Percentiles rank a stretch among this genome's conserved stretches.
phyloP scores from a whole-genome alignment of 2,888 invertebrate species.

The Incurvaria masculella region DNA sequence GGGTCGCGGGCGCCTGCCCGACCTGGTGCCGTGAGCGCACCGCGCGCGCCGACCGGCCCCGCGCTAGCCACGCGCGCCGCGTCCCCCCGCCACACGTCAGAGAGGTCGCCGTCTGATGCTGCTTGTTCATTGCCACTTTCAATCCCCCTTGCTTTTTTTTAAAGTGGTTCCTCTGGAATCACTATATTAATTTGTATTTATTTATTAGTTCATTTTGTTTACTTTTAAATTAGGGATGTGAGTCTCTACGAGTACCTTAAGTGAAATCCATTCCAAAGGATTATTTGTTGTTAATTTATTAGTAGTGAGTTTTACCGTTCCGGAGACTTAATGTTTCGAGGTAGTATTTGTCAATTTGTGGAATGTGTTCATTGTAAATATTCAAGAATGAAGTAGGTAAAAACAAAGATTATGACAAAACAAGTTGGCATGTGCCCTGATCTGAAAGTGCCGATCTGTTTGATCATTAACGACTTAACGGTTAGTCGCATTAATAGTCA shows the following conservation, averaged over 20 bases:
- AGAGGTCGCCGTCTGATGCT: background rate
- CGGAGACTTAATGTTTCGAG: too few relatives aligned
- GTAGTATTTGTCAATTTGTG: background rate
- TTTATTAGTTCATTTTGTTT: background rate
- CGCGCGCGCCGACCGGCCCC: conserved; percentile 26
- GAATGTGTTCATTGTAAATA: background rate
- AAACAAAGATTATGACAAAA: too few relatives aligned
- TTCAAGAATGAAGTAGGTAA: background rate
- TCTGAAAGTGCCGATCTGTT: too few relatives aligned
- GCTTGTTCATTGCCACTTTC: background rate
- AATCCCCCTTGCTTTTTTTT: background rate
- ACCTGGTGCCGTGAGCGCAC: conserved; percentile 55
- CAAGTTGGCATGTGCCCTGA: too few relatives aligned
- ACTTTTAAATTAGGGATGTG: background rate
- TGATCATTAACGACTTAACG: too few relatives aligned
- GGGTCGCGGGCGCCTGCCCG: conserved; percentile 59
- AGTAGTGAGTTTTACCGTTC: too few relatives aligned
- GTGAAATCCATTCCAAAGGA: conserved; percentile 48
- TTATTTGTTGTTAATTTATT: background rate
- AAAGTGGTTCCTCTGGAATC: too few relatives aligned
- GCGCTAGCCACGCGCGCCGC: conserved; percentile 22
- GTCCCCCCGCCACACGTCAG: conserved; percentile 4
- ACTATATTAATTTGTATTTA: too few relatives aligned
- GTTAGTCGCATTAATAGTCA: too few relatives aligned
- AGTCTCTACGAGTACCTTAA: conserved; percentile 27